These are phyloP conservation scores for Malacosoma neustria DNA, from an alignment of 2,888 invertebrate genomes.

Conservation along the genomic window DNA sequence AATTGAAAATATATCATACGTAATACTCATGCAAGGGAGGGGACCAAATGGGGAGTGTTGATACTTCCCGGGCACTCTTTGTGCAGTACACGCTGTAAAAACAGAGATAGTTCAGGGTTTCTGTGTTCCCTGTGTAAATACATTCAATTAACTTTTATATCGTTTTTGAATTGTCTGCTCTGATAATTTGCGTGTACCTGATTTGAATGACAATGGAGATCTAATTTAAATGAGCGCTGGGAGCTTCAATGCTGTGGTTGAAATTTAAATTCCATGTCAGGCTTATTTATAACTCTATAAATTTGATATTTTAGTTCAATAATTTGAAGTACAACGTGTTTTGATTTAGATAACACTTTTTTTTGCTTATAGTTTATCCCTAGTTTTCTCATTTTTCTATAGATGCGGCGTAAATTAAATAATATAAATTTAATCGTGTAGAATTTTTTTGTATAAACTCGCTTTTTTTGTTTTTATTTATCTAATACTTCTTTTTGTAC, in stretches of 20 bases:
- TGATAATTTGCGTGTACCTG: background rate
- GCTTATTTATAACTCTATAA: background rate
- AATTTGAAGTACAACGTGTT: too few species aligned
- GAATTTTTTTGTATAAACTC: too few species aligned
- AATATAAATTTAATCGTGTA: too few species aligned
- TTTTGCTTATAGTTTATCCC: too few species aligned
- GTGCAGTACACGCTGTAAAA: constrained; percentile 52
- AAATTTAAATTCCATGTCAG: background rate
- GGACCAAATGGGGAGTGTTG: constrained; percentile 27
- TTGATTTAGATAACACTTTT: too few species aligned
- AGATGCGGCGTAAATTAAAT: too few species aligned
- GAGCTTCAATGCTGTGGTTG: background rate
- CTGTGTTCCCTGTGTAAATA: constrained; percentile 31
- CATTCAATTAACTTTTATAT: constrained; percentile 25
- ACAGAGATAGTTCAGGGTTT: constrained; percentile 51
- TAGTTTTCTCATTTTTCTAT: too few species aligned
- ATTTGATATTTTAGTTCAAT: too few species aligned
- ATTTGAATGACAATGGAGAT: background rate
- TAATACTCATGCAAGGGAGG: constrained; percentile 36
- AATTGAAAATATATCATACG: constrained; percentile 69
- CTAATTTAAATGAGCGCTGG: background rate
- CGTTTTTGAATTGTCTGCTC: constrained; percentile 1
- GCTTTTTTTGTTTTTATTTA: too few species aligned
- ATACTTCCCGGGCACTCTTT: constrained; percentile 38
- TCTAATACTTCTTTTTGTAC: too few species aligned